phyloP scores from a whole-genome alignment of 2,888 invertebrate species.

The Argyra leucocephala region DNA sequence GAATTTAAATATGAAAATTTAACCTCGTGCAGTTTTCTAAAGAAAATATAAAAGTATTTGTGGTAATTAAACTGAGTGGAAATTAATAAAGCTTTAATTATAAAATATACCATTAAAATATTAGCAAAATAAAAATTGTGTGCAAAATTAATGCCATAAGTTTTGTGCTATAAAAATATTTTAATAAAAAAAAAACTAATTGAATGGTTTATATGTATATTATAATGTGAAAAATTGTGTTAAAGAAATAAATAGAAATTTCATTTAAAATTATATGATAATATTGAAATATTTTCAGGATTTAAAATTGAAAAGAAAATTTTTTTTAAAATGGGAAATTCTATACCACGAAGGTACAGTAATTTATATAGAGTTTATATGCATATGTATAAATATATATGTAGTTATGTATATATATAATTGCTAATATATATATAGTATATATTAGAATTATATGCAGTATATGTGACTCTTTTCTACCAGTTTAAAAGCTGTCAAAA shows the following conservation, averaged over 20 bases:
- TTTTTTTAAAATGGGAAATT: neutral
- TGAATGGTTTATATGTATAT: no score
- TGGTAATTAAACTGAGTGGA: no score
- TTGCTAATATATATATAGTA: neutral
- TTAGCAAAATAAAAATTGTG: no score
- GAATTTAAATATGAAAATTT: neutral
- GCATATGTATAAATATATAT: neutral
- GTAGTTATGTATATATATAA: neutral
- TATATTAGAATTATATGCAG: neutral
- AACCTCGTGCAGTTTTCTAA: neutral
- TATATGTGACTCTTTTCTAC: neutral
- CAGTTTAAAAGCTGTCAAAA: neutral
- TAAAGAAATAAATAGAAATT: no score
- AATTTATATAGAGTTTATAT: neutral
- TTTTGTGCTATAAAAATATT: no score
- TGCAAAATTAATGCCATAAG: no score
- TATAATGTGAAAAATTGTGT: no score
- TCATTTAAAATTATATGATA: no score
- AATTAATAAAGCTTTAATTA: neutral
- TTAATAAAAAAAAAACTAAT: no score
- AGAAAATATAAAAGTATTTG: neutral
- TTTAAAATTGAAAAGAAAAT: neutral
- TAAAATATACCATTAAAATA: no score
- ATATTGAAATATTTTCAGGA: no score
- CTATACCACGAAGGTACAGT: neutral